Evolutionary conservation across 2,113 vertebrate genomes (phyloP).

Genomic region (Gila orcuttii): DNA sequence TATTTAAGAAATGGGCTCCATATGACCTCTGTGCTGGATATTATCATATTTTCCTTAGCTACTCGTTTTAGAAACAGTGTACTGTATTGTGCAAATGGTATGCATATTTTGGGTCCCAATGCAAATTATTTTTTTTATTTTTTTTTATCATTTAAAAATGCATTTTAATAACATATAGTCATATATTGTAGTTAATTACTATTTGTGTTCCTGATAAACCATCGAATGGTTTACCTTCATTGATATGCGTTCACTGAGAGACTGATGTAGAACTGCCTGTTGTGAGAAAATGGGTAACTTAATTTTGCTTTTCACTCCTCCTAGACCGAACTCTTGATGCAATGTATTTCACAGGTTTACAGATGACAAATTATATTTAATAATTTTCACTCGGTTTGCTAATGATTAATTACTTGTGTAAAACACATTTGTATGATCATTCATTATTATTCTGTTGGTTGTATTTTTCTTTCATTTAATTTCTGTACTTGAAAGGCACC

Average conservation of each 20-base stretch:
- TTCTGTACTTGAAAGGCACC: conserved; percentile 41
- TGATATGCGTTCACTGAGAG: conserved; percentile 48
- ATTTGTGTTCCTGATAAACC: conserved; percentile 21
- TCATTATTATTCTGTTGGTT: neutral
- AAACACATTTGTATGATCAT: conserved; percentile 10
- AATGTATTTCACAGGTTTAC: conserved; percentile 28
- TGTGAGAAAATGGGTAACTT: conserved; percentile 12
- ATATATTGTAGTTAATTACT: conserved; percentile 20
- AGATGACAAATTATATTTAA: conserved; percentile 21
- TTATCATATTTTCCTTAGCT: neutral
- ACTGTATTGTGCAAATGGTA: conserved; percentile 33
- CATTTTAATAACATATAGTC: conserved; percentile 24
- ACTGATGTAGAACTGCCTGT: neutral
- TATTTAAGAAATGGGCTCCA: conserved; percentile 4
- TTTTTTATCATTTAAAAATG: neutral
- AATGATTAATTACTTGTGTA: conserved; percentile 11
- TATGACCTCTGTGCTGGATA: conserved; percentile 20
- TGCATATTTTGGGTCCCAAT: conserved; percentile 20
- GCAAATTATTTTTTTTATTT: neutral
- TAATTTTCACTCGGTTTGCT: conserved; percentile 11
- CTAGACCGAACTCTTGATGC: conserved; percentile 2
- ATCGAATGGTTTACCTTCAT: neutral
- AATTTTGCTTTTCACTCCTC: neutral
- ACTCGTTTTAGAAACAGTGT: conserved; percentile 24
- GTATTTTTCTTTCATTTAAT: neutral